Evolutionary conservation across 2,888 invertebrate species (phyloP).

Genomic region (Tiliacea aurago): DNA sequence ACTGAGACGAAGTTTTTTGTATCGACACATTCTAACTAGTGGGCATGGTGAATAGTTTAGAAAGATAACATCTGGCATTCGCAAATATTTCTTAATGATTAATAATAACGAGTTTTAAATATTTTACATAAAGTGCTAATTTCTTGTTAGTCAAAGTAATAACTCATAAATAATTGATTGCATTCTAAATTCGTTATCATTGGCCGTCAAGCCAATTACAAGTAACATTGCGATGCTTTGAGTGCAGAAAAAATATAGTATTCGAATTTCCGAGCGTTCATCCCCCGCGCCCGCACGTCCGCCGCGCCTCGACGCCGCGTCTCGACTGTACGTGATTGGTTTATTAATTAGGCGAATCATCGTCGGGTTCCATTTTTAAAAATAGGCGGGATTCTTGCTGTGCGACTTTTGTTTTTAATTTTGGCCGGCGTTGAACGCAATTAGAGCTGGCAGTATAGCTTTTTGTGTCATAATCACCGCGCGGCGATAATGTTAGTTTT

Average conservation of each 20-base stretch:
- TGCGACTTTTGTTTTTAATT: conserved; percentile 90
- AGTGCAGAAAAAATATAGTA: conserved; percentile 89
- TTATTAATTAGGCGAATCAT: conserved; percentile 91
- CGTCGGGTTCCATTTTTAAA: conserved; percentile 88
- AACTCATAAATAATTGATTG: conserved; percentile 80
- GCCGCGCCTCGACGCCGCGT: conserved; percentile 90
- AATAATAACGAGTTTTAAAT: conserved; percentile 69
- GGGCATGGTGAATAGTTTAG: conserved; percentile 64
- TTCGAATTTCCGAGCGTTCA: conserved; percentile 89
- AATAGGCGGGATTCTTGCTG: conserved; percentile 90
- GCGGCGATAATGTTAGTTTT: conserved; percentile 79
- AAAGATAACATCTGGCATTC: conserved; percentile 70
- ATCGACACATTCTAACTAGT: conserved; percentile 67
- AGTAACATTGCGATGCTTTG: conserved; percentile 86
- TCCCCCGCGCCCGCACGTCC: conserved; percentile 90
- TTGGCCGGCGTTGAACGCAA: conserved; percentile 88
- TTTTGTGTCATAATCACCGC: conserved; percentile 86
- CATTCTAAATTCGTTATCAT: conserved; percentile 83
- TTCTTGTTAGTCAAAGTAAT: conserved; percentile 73
- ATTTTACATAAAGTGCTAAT: conserved; percentile 70
- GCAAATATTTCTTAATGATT: conserved; percentile 74
- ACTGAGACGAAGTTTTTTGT: conserved; percentile 72
- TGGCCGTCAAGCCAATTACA: conserved; percentile 89
- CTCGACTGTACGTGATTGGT: conserved; percentile 91
- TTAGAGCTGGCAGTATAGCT: conserved; percentile 85